Base-by-base conservation (phyloP, 2,888 invertebrate genomes). In the Busseola fusca region DNA sequence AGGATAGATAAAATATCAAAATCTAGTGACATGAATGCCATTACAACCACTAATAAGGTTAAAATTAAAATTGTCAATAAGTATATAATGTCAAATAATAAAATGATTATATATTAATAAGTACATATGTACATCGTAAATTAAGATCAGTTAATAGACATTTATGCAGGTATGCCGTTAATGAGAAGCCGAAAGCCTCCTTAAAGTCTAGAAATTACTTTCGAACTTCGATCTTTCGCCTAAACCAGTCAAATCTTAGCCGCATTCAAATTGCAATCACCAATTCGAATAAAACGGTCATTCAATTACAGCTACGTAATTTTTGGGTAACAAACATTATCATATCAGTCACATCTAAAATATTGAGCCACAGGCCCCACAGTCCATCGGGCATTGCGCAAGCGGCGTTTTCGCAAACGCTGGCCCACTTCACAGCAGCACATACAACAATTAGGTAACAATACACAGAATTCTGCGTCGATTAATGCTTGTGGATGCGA, bases 391-490 rank as follows among this genome's bases (percentile, higher is more conserved):
- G 48, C 37, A 48, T 73, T 63, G 64, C 75, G 69, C 75, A 81
- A 78, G 27, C 57, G 66, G 0, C 12, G 52, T 81, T 84, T 85
- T 81, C 76, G 74, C 84, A 85, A 87, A 81, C 74, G 75, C 45
- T 80, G 86, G 58, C 78, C 84, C 70, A 82, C 74, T 87, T 84
- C 84, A 72, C 84, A 84, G 56, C 72, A 71, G 56, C 72, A 71
- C 80, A 84, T 84, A 86, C 85, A 84, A 79, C 86, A 87, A 86
- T 87, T 87, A 84, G 79, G 83, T 73, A 86, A 86, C 72, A 82
- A 78, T 77, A 69, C 79, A 54, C 40, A 62, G 73, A 80, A 84
- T 83, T 78, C 79, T 54, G 72, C 58, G 73, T 30, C 77, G 76
- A 80, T 86, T 81, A 74, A 50, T 66, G 72, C 58, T 72, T 72